Evolutionary conservation across 2,113 vertebrate genomes (phyloP), one percentile per base, ranked within the genome.

Genomic region (Lepidothrix coronata): DNA sequence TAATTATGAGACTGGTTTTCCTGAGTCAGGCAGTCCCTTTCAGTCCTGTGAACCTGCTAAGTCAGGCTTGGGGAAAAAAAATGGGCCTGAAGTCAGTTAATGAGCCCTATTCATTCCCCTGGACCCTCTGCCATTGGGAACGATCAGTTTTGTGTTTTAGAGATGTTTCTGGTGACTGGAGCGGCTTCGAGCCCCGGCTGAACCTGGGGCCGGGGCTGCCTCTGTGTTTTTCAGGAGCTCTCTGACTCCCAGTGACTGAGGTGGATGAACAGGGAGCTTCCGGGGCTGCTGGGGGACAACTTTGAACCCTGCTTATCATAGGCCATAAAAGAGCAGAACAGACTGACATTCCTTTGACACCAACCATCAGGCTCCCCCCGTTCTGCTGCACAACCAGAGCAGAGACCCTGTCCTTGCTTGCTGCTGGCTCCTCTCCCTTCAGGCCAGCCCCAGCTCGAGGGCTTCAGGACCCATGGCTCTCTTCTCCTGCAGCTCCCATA

Each of bases 11-110:
- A 25, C 46, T 76, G 80, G 52, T 95, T 95, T 95, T 85, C 94
- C 93, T 97, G 96, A 96, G 89, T 96, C 96, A 95, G 95, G 91
- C 83, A 81, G 86, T 95, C 76, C 65, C 57, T 96, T 96, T 95
- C 95, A 96, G 65, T 43, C 70, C 94, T 58, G 17, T 48, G 80
- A 95, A 92, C 91, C 89, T 95, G 96, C 94, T 92, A 93, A 85
- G 88, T 97, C 96, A 96, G 94, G 89, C 62, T 28, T 78, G 78
- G 94, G 86, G 12, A 0, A 14, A 35, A 82, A 93, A 91, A 88
- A 76, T 1, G 46, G 76, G 65, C 93, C 84, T 95, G 95, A 92
- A 95, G 95, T 90, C 84, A 92, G 83, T 92, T 91, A 93, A 89
- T 92, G 73, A 81, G 35, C 65, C 35, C 95, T 93, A 89, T 97